Conservation (phyloP, 2,113 vertebrate genomes). For the Seriola quinqueradiata region DNA sequence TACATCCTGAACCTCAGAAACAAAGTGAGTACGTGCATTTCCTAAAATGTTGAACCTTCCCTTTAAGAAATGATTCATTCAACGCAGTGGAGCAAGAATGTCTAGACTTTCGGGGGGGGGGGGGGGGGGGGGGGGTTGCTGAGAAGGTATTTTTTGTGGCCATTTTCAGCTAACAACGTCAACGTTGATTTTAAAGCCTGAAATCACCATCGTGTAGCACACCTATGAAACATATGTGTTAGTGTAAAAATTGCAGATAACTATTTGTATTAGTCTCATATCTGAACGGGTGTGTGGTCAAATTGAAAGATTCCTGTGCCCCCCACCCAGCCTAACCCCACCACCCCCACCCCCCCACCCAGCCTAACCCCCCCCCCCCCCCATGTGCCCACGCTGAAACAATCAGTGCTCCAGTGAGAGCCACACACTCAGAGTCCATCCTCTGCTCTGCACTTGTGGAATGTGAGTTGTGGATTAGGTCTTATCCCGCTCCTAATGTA, state of each 20-base stretch:
- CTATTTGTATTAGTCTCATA: background rate
- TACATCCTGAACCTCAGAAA: too few relatives aligned
- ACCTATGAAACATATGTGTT: background rate
- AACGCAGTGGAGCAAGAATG: background rate
- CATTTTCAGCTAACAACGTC: background rate
- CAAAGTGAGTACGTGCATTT: background rate
- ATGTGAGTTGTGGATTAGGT: constrained; percentile 83
- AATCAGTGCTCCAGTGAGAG: constrained; percentile 25
- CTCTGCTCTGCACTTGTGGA: constrained; percentile 82
- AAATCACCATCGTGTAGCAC: background rate
- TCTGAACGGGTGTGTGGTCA: constrained; percentile 52
- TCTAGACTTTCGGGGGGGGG: too few relatives aligned
- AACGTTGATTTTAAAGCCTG: background rate
- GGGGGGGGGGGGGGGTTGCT: background rate
- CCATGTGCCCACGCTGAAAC: constrained; percentile 29
- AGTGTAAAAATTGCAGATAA: background rate
- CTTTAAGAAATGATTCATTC: background rate
- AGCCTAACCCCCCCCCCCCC: background rate
- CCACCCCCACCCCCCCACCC: background rate
- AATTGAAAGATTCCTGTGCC: constrained; percentile 48
- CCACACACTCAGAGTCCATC: constrained; percentile 48
- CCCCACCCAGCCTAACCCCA: background rate
- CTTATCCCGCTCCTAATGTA: constrained; percentile 70
- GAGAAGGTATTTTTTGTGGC: background rate
- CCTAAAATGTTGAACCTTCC: background rate